A percentile compares a stretch with the other conserved stretches of the same genome.
phyloP scores from a whole-genome alignment of 1,140 invertebrate species.

The Hetaerina americana region DNA sequence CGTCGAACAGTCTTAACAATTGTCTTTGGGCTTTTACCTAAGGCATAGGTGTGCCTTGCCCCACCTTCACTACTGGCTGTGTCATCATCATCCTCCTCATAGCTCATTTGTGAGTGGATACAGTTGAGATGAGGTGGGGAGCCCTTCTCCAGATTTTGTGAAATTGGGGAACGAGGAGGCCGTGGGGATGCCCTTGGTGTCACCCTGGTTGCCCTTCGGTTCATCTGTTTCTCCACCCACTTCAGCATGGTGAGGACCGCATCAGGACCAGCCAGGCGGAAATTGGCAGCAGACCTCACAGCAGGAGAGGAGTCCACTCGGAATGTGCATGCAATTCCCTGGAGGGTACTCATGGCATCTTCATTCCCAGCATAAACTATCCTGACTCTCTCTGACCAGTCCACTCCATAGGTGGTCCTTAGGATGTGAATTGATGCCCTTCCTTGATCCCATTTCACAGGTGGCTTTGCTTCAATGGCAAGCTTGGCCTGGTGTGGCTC shows the following conservation, averaged over 20 bases:
- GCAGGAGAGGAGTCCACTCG: slow-evolving; percentile 70
- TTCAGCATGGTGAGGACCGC: slow-evolving; percentile 78
- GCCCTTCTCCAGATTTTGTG: background rate
- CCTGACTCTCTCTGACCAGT: slow-evolving; percentile 80
- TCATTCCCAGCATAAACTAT: slow-evolving; percentile 87
- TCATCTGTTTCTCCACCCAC: slow-evolving; percentile 76
- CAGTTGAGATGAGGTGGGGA: background rate
- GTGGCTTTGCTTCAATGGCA: slow-evolving; percentile 75
- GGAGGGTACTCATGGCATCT: slow-evolving; percentile 78
- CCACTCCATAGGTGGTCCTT: slow-evolving; percentile 74
- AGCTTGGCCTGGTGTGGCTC: slow-evolving; percentile 62
- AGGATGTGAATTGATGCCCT: slow-evolving; percentile 80
- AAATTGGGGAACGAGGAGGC: background rate
- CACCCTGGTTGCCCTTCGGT: slow-evolving; percentile 26
- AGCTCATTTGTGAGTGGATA: slow-evolving; percentile 2
- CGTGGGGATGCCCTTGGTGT: background rate
- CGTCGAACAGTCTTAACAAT: background rate
- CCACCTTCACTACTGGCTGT: background rate
- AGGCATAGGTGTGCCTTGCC: too few relatives aligned
- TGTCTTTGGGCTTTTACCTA: background rate
- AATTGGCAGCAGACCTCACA: slow-evolving; percentile 72
- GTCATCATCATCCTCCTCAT: slow-evolving; percentile 1
- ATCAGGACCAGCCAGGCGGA: slow-evolving; percentile 71
- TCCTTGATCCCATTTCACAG: slow-evolving; percentile 83
- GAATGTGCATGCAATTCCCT: slow-evolving; percentile 84